Evolutionary conservation across 2,888 invertebrate genomes (phyloP).

Genomic region (Masnerella sp.): DNA sequence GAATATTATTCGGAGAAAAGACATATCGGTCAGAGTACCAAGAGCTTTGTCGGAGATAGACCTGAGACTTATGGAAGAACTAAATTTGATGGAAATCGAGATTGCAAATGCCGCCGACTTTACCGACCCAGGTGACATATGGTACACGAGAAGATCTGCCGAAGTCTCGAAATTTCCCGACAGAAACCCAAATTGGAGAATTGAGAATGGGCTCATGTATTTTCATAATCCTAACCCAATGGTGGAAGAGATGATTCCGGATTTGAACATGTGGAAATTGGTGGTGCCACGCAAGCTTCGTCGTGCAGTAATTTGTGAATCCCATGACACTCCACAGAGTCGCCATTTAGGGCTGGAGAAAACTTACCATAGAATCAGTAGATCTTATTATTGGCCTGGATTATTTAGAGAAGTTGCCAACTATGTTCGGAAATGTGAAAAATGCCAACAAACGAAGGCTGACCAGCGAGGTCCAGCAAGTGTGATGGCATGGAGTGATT

Average conservation of each 20-base stretch:
- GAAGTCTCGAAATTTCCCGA: conserved; percentile 14
- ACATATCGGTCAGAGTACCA: conserved; percentile 7
- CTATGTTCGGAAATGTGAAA: conserved; percentile 1
- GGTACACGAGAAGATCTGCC: neutral
- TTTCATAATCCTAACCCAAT: conserved; percentile 7
- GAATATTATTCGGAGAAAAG: neutral
- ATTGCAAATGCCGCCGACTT: neutral
- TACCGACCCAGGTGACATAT: neutral
- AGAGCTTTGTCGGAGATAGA: neutral
- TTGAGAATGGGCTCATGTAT: conserved; percentile 1
- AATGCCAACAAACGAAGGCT: conserved; percentile 11
- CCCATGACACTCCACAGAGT: conserved; percentile 8
- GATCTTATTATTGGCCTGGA: conserved; percentile 24
- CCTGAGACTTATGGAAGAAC: no score
- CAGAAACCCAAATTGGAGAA: conserved; percentile 10
- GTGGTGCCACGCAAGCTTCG: neutral
- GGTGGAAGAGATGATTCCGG: conserved; percentile 4
- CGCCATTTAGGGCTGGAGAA: conserved; percentile 16
- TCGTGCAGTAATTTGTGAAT: neutral
- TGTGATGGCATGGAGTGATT: conserved; percentile 1
- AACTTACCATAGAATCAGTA: conserved; percentile 5
- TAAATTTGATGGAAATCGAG: neutral
- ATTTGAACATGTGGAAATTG: conserved; percentile 20
- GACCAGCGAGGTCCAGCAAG: conserved; percentile 9
- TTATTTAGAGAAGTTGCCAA: conserved; percentile 14